Evolutionary conservation across 2,113 vertebrate genomes (phyloP).

Genomic region (Acanthochromis polyacanthus): DNA sequence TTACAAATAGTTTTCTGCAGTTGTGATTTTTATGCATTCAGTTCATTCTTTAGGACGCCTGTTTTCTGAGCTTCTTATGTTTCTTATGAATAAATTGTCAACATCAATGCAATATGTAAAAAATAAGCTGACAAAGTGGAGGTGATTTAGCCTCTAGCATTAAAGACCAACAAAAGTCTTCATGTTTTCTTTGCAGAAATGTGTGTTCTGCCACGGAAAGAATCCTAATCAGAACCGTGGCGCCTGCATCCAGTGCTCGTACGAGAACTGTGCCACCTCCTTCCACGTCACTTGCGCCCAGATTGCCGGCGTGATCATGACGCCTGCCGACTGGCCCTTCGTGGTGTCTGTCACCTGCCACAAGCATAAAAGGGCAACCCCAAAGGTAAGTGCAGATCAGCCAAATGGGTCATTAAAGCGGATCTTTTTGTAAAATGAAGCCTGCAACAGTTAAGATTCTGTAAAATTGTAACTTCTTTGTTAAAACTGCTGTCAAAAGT

Average conservation of each 20-base stretch:
- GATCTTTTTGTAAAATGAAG: not conserved
- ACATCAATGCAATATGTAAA: too few species aligned
- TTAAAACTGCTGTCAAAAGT: too few species aligned
- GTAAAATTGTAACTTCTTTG: not conserved
- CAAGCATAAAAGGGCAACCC: conserved; percentile 86
- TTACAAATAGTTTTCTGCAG: not conserved
- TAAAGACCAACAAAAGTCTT: not conserved
- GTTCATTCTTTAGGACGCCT: not conserved
- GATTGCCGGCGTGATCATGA: conserved; percentile 92
- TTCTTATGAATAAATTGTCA: too few species aligned
- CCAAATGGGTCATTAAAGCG: not conserved
- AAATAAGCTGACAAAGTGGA: too few species aligned
- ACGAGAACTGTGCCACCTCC: conserved; percentile 93
- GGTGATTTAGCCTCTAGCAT: not conserved
- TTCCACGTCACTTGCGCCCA: conserved; percentile 97
- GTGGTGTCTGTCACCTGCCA: conserved; percentile 95
- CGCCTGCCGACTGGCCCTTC: conserved; percentile 96
- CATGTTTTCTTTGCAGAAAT: conserved; percentile 85
- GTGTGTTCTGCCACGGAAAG: conserved; percentile 91
- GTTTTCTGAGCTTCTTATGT: not conserved
- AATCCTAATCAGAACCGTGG: conserved; percentile 86
- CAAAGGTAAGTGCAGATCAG: conserved; percentile 75
- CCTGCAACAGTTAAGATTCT: not conserved
- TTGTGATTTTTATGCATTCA: not conserved
- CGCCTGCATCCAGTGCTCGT: conserved; percentile 96